These are phyloP conservation scores for Latheticus oryzae DNA, from an alignment of 2,888 invertebrate species.

Conservation along the genomic window DNA sequence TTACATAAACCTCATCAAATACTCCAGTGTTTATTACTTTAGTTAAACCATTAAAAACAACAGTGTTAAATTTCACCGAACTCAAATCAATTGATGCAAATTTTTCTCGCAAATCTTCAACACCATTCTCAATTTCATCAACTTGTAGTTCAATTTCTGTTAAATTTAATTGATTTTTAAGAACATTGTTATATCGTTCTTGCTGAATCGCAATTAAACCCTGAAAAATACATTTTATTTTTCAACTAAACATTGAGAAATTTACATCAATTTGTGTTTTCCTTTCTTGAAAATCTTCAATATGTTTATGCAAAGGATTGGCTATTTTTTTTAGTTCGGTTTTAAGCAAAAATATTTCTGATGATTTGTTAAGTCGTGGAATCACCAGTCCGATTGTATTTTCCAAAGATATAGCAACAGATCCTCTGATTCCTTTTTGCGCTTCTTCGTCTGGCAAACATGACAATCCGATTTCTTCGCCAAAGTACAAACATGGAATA, in stretches of 20 bases:
- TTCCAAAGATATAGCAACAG: conserved; percentile 54
- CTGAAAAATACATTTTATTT: too few species aligned
- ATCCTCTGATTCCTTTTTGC: conserved; percentile 54
- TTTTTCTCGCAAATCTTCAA: conserved; percentile 29
- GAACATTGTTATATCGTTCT: conserved; percentile 31
- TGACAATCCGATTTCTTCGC: conserved; percentile 54
- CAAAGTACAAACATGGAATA: conserved; percentile 58
- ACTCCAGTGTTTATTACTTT: conserved; percentile 55
- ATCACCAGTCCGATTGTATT: conserved; percentile 58
- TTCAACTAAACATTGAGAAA: not conserved
- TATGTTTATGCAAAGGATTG: conserved; percentile 56
- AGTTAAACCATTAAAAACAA: conserved; percentile 60
- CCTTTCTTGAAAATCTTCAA: conserved; percentile 54
- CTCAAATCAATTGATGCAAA: not conserved
- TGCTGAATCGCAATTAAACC: conserved; percentile 34
- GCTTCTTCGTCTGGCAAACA: conserved; percentile 57
- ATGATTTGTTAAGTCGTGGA: conserved; percentile 49
- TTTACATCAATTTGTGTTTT: conserved; percentile 60
- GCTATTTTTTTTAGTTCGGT: conserved; percentile 53
- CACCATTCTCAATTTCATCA: conserved; percentile 42
- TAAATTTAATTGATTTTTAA: conserved; percentile 9
- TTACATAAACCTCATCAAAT: conserved; percentile 53
- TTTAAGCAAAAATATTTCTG: conserved; percentile 57
- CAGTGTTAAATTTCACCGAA: conserved; percentile 45
- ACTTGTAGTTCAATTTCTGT: conserved; percentile 28